Base-by-base conservation (phyloP, 2,113 vertebrate genomes). In the Xenotilapia flavipinnis region DNA sequence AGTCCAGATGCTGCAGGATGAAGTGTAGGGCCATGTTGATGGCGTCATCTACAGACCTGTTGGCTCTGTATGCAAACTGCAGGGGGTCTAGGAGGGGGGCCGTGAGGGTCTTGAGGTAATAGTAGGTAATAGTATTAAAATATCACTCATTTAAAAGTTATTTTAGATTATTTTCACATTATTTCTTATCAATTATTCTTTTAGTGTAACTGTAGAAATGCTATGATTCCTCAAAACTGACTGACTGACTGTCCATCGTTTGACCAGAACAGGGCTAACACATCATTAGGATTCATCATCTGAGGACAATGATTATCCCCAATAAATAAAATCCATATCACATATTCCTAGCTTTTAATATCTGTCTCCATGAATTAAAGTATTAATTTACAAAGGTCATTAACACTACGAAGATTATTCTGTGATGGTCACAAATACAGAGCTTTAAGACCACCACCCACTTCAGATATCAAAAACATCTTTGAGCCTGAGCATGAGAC, bases 191-290 rank as follows among this genome's bases (percentile, higher is more conserved):
- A 42, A 15, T 8, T 68, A 40, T 21, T 40, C 1, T 40, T 40
- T 40, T 21, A 9, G 38, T 70, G 0, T 23, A 70, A 42, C 36
- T 42, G 65, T 23, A 70, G n/a, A 23, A 70, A 0, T 42, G 31
- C 5, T 23, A 0, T 42, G 65, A 73, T 73, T 23, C 33, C 40
- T 73, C 21, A 73, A 73, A 15, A 45, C 31, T 45, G 13, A 73
- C 5, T 6, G 26, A 58, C 14, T 60, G 5, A 45, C 23, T 23
- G 38, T 26, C 38, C 7, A 26, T 17, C 0, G 2, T 26, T 42
- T 15, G 8, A 45, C 68, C n/a, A 70, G 38, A 38, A 68, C 36
- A 40, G 6, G 11, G 13, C 15, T 47, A 45, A 15, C 21, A 28
- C 42, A 47, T 28, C 45, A 12, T 75, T 75, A 75, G 9, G 70